phyloP scores from a whole-genome alignment of 1,140 invertebrate species.

The Penaeus indicus region DNA sequence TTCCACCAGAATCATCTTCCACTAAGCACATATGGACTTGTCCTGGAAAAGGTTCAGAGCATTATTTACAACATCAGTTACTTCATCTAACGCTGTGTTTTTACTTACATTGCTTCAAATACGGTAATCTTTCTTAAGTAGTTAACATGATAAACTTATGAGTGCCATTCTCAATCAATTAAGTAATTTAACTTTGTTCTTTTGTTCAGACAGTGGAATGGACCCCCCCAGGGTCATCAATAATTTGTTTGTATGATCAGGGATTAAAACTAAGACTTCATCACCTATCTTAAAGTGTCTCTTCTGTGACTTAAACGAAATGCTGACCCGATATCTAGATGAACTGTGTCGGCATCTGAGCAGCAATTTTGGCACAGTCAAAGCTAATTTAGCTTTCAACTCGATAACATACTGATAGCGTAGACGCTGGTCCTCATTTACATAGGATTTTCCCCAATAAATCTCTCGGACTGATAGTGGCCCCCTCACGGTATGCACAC shows the following conservation, averaged over 20 bases:
- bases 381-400: not conserved
- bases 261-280: conserved; percentile 27
- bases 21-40: too few species aligned
- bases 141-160: conserved; percentile 26
- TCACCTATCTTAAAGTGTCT: conserved; percentile 15
- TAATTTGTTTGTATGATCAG: not conserved
- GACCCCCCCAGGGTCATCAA: not conserved
- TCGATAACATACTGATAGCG: conserved; percentile 4
- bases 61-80: too few species aligned
- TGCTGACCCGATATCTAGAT: not conserved
- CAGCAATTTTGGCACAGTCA: conserved; percentile 9
- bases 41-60: too few species aligned
- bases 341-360: conserved; percentile 1
- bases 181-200: conserved; percentile 17
- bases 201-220: not conserved
- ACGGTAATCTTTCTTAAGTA: not conserved
- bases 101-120: not conserved
- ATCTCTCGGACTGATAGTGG: not conserved
- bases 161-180: not conserved
- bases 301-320: not conserved
- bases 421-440: not conserved
- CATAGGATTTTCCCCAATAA: not conserved
- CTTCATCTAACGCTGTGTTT: not conserved
- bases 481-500: conserved; percentile 5
- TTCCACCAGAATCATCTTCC: too few species aligned